Percentiles rank a stretch among this genome's conserved stretches.
These are phyloP conservation scores for Campoletis raptor DNA, from an alignment of 2,888 invertebrate genomes.

Conservation along the genomic window DNA sequence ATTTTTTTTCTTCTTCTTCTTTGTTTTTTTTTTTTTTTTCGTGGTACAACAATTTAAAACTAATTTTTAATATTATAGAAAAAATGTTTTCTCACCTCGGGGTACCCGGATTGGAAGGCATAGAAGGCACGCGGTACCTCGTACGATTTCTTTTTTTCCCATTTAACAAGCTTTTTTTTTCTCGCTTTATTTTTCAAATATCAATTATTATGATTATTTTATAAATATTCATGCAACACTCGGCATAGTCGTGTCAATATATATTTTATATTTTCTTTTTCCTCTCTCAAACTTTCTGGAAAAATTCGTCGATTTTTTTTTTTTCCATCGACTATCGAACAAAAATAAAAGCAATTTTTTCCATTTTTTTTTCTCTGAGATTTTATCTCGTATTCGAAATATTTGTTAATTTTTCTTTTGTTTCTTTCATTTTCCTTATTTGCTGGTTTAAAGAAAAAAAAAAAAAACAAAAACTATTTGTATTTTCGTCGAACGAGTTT, in stretches of 20 bases:
- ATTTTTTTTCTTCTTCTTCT: background rate
- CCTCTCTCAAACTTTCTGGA: background rate
- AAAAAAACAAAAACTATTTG: background rate
- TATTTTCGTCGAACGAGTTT: background rate
- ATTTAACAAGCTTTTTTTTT: conserved; percentile 60
- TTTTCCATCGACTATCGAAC: background rate
- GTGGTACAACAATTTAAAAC: conserved; percentile 49
- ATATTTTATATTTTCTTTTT: conserved; percentile 31
- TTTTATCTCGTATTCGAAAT: conserved; percentile 37
- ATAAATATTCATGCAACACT: conserved; percentile 63
- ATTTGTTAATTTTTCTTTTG: conserved; percentile 16
- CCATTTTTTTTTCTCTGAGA: conserved; percentile 12
- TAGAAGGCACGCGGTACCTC: conserved; percentile 81
- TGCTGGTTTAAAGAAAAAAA: background rate
- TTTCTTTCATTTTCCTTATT: background rate
- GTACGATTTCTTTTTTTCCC: conserved; percentile 67
- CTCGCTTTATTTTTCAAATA: conserved; percentile 50
- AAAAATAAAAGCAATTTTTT: background rate
- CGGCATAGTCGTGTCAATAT: conserved; percentile 50
- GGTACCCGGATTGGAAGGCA: conserved; percentile 78
- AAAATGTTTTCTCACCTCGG: conserved; percentile 70
- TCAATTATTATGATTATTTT: conserved; percentile 62
- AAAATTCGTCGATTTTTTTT: conserved; percentile 36
- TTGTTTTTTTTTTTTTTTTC: background rate
- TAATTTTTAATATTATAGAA: conserved; percentile 70